These are phyloP conservation scores for Scatophagus argus DNA, from an alignment of 2,113 vertebrate species.

Conservation along the genomic window DNA sequence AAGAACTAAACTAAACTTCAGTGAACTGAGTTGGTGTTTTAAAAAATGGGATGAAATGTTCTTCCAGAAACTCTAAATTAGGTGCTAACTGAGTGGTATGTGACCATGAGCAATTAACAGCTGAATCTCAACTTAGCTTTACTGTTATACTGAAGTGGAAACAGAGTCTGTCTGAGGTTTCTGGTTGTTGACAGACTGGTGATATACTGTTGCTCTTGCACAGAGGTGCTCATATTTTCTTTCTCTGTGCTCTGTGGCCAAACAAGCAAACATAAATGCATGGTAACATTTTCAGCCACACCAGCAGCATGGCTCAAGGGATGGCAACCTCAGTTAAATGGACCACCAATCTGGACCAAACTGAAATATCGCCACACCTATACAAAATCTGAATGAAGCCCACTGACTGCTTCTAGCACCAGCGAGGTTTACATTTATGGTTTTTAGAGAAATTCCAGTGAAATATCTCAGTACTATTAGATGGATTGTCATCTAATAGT, in stretches of 20 bases:
- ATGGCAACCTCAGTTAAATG: neutral
- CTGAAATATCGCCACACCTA: neutral
- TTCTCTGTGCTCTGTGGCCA: slow-evolving; percentile 7
- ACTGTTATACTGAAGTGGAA: neutral
- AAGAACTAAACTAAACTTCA: neutral
- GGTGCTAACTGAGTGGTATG: neutral
- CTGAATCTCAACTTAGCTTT: neutral
- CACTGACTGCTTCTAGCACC: too few species aligned
- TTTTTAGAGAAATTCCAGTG: too few species aligned
- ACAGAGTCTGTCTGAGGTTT: neutral
- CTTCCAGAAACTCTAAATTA: slow-evolving; percentile 11
- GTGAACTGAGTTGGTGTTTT: neutral
- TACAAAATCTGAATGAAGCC: neutral
- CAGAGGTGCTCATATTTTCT: neutral
- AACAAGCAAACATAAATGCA: slow-evolving; percentile 10
- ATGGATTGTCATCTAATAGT: too few species aligned
- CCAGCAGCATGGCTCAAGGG: neutral
- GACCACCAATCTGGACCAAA: neutral
- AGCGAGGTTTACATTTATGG: too few species aligned
- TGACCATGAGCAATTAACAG: slow-evolving; percentile 17
- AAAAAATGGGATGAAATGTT: neutral
- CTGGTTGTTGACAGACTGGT: slow-evolving; percentile 18
- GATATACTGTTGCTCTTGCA: slow-evolving; percentile 11
- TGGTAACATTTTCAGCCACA: neutral
- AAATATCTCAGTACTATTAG: neutral